Evolutionary conservation across 2,888 invertebrate species (phyloP), one percentile per base, ranked within the genome.

Genomic region (Hoplodrina blanda): DNA sequence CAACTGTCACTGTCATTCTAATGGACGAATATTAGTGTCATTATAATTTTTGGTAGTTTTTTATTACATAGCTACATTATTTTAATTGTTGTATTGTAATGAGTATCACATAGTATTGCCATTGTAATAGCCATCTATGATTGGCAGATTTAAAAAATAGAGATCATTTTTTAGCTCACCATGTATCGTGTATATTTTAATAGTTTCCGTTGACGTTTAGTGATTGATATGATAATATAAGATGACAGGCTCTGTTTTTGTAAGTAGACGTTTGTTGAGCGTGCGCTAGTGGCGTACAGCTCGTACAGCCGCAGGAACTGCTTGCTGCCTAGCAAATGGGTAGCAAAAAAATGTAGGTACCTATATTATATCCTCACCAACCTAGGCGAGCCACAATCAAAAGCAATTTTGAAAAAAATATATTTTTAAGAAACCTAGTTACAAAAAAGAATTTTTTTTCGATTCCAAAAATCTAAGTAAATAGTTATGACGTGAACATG

Each of bases 1-100:
- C 73, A 80, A 41, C 41, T 13, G 13, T 41, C 11, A 57, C 64
- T 73, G 75, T 55, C 69, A 57, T 13, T 53, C 41, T 64, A 25
- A 54, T n/a, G 41, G 41, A 17, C 15, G 46, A 46, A 46, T 17
- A 46, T 46, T 46, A 46, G 46, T 46, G 46, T 44, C 44, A 15
- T 44, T 44, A 44, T 17, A 17, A 15, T 46, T 46, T 46, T 46
- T 17, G 2, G 4, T 5, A 46, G 4, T 17, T 46, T 46, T 46
- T 46, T 46, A 17, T 46, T 46, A 6, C 4, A 1, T 15, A 46
- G 46, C 17, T 1, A 46, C 17, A 46, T 46, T 46, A 46, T 5
- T 13, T 46, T 46, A 17, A 46, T 46, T 46, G 15, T 4, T 44
- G 46, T 17, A 46, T 20, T 41, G 25, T 53, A n/a, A n/a, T 59